Evolutionary conservation across 2,113 vertebrate genomes (phyloP).

Genomic region (Charina bottae): DNA sequence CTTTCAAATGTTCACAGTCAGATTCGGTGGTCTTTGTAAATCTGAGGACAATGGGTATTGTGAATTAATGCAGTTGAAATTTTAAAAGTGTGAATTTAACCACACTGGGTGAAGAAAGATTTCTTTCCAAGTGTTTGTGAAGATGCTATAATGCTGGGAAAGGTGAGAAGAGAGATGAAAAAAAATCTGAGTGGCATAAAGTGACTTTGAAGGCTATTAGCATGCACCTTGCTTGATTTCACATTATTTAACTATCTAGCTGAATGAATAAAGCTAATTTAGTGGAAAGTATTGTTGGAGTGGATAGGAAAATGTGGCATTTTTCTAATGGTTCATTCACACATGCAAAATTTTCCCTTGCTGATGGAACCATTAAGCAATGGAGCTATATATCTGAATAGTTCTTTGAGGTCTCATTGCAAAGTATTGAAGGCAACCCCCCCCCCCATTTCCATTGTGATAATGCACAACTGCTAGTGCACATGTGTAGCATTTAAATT

Average conservation of each 20-base stretch:
- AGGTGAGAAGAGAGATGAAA: neutral
- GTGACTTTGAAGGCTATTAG: neutral
- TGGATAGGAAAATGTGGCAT: neutral
- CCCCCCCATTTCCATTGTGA: neutral
- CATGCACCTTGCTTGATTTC: neutral
- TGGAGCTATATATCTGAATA: neutral
- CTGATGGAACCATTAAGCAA: neutral
- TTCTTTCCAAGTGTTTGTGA: neutral
- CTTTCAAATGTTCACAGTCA: neutral
- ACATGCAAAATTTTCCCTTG: neutral
- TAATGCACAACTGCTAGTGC: neutral
- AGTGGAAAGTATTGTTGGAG: neutral
- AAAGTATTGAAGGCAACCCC: neutral
- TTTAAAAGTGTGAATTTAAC: neutral
- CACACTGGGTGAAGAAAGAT: neutral
- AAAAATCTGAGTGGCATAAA: neutral
- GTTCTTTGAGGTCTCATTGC: neutral
- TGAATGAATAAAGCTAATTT: neutral
- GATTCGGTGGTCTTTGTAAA: neutral
- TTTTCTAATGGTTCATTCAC: neutral
- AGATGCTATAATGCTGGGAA: neutral
- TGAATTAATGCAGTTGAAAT: neutral
- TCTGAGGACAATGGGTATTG: neutral
- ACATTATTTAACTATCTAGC: neutral
- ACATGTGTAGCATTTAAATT: neutral